Percentiles rank a stretch among this genome's conserved stretches.
phyloP scores from a whole-genome alignment of 1,140 invertebrate species.

The Brachionus sp. region DNA sequence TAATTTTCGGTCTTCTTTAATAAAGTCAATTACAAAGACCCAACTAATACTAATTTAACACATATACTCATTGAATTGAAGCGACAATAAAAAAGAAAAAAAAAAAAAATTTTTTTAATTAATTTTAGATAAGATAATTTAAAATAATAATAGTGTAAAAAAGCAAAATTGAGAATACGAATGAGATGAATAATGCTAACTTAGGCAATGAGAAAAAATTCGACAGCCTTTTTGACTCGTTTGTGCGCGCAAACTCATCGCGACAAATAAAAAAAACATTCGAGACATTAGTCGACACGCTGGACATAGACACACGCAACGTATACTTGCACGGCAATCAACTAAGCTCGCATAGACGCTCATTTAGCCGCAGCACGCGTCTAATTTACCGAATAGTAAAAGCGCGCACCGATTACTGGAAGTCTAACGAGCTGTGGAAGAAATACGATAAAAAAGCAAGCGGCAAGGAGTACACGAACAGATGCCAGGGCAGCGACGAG shows the following conservation, averaged over 20 bases:
- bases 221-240: not conserved
- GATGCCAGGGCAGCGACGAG: not conserved
- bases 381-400: slow-evolving; percentile 23
- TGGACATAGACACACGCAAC: not conserved
- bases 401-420: slow-evolving; percentile 22
- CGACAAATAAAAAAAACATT: not conserved
- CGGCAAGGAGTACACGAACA: not conserved
- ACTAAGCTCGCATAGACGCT: not conserved
- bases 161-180: too few relatives aligned
- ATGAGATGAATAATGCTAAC: not conserved
- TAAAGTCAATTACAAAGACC: too few relatives aligned
- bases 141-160: too few relatives aligned
- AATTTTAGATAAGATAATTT: too few relatives aligned
- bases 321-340: not conserved
- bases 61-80: too few relatives aligned
- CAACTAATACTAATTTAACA: too few relatives aligned
- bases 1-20: too few relatives aligned
- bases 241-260: not conserved
- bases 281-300: not conserved
- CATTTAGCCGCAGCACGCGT: not conserved
- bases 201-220: not conserved
- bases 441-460: not conserved
- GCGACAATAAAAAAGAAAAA: too few relatives aligned
- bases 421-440: slow-evolving; percentile 32
- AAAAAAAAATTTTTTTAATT: too few relatives aligned